phyloP scores from a whole-genome alignment of 2,113 vertebrate genomes.

The Ochotona curzoniae region DNA sequence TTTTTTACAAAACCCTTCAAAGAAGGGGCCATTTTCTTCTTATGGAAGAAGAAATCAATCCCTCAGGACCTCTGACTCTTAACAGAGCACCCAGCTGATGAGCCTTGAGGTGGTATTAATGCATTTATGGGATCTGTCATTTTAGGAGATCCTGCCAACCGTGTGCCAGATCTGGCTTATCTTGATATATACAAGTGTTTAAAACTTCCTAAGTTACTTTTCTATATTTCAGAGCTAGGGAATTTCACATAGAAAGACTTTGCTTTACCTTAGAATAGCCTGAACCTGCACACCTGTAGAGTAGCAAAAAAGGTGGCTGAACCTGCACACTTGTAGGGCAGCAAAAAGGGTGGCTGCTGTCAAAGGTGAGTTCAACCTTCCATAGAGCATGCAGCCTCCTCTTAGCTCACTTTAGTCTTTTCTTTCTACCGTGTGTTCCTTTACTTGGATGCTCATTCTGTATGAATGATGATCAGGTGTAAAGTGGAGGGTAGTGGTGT shows the following conservation, averaged over 20 bases:
- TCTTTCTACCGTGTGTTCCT: neutral
- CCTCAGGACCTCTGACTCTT: neutral
- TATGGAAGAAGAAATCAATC: neutral
- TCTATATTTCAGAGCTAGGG: neutral
- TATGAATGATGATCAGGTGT: neutral
- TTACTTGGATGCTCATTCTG: neutral
- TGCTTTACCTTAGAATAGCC: neutral
- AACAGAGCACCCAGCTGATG: neutral
- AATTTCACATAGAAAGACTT: neutral
- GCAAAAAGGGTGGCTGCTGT: neutral
- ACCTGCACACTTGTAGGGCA: neutral
- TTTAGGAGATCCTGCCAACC: no score
- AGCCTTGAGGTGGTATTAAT: neutral
- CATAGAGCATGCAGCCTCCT: no score
- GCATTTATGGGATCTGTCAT: neutral
- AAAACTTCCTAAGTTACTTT: neutral
- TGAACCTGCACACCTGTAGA: neutral
- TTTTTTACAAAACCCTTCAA: neutral
- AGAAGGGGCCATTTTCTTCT: neutral
- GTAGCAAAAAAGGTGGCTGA: neutral
- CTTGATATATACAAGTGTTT: neutral
- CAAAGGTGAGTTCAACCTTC: neutral
- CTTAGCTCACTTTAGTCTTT: neutral
- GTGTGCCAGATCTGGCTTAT: neutral
- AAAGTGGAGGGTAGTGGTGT: neutral